Evolutionary conservation across 2,888 invertebrate species (phyloP).

Genomic region (Watsonalla binaria): DNA sequence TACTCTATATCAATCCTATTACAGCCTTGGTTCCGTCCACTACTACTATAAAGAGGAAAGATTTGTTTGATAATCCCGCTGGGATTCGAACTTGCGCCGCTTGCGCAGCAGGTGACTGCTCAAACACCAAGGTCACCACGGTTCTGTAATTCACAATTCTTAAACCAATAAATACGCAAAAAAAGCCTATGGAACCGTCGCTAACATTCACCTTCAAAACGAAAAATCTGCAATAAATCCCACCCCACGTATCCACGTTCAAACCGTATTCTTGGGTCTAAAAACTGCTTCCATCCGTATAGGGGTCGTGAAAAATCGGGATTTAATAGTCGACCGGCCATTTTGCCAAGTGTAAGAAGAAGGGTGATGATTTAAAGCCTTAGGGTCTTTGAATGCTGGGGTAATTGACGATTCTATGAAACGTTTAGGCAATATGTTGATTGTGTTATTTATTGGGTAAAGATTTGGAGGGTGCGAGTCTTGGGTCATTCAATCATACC

Average conservation of each 20-base stretch:
- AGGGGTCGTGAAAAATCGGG: conserved; percentile 68
- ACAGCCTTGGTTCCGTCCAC: too few relatives aligned
- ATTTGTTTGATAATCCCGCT: too few relatives aligned
- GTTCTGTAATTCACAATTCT: too few relatives aligned
- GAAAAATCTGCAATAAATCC: conserved; percentile 21
- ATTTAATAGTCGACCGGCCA: conserved; percentile 71
- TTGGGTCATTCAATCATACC: too few relatives aligned
- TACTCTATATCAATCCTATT: too few relatives aligned
- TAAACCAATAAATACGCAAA: too few relatives aligned
- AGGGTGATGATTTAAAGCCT: conserved; percentile 49
- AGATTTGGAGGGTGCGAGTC: too few relatives aligned
- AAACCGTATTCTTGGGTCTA: conserved; percentile 21
- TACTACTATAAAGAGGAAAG: too few relatives aligned
- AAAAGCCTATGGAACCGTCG: too few relatives aligned
- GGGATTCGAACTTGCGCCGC: too few relatives aligned
- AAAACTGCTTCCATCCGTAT: conserved; percentile 34
- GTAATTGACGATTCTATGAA: conserved; percentile 15
- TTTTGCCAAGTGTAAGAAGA: conserved; percentile 43
- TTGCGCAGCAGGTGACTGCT: too few relatives aligned
- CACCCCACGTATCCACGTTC: conserved; percentile 20
- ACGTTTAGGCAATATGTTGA: conserved; percentile 8
- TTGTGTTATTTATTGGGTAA: background rate
- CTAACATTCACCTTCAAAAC: conserved; percentile 10
- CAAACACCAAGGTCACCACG: too few relatives aligned
- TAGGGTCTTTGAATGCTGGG: conserved; percentile 20